Evolutionary conservation across 2,888 invertebrate species (phyloP).

Genomic region (Aphelenchoides bicaudatus): DNA sequence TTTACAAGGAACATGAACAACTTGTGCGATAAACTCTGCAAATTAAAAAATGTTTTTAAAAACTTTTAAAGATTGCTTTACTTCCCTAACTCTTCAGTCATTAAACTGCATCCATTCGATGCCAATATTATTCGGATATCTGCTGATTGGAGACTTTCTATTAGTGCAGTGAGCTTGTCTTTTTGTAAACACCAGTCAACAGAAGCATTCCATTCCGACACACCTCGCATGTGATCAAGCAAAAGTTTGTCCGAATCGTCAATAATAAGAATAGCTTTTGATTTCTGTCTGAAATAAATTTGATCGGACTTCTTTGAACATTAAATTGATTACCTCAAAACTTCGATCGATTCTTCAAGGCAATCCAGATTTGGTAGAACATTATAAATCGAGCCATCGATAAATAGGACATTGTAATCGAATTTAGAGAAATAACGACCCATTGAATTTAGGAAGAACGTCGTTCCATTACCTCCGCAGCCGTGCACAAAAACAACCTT

Average conservation of each 20-base stretch:
- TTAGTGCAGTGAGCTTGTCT: background rate
- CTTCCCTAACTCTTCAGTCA: constrained; percentile 4
- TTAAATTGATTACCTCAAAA: background rate
- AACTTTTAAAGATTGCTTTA: background rate
- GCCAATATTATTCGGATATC: constrained; percentile 2
- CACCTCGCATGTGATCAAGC: background rate
- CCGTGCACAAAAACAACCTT: constrained; percentile 4
- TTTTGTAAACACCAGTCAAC: constrained; percentile 3
- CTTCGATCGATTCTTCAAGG: background rate
- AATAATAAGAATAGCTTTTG: background rate
- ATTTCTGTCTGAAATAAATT: constrained; percentile 1
- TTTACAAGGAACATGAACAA: constrained; percentile 20
- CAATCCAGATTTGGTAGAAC: background rate
- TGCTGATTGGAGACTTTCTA: background rate
- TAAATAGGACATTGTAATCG: background rate
- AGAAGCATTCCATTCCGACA: background rate
- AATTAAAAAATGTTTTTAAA: constrained; percentile 36
- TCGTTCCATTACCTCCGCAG: constrained; percentile 15
- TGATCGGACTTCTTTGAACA: background rate
- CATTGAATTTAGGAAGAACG: background rate
- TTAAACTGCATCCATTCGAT: constrained; percentile 11
- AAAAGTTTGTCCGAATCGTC: constrained; percentile 17
- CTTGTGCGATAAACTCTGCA: constrained; percentile 10
- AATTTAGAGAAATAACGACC: background rate
- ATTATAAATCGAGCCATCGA: background rate